A percentile compares a stretch with the other conserved stretches of the same genome.
Conservation (phyloP, 2,888 invertebrate genomes). For the Mystacides longicornis region DNA sequence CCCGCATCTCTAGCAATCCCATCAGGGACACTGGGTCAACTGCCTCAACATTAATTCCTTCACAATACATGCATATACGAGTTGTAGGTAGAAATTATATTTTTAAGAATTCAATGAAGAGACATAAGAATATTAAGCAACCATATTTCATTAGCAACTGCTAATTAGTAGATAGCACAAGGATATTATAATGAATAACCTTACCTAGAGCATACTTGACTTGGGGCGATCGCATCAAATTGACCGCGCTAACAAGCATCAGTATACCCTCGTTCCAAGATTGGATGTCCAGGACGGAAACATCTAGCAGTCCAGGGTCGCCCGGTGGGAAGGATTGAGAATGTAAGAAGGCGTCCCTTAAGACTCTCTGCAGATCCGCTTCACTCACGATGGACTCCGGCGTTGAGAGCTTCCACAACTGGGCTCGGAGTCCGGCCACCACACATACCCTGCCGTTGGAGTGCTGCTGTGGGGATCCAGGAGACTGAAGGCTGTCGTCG, state of each 20-base stretch:
- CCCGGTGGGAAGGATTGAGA: constrained; percentile 32
- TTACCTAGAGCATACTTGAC: constrained; percentile 67
- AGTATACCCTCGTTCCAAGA: constrained; percentile 56
- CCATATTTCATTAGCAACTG: too few species aligned
- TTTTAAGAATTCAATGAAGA: too few species aligned
- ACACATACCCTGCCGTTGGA: constrained; percentile 47
- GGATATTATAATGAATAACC: too few species aligned
- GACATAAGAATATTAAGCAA: too few species aligned
- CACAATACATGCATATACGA: too few species aligned
- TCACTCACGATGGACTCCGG: constrained; percentile 67
- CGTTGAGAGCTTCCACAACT: constrained; percentile 69
- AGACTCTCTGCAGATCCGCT: constrained; percentile 62
- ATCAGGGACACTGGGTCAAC: too few species aligned
- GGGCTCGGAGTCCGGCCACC: constrained; percentile 69
- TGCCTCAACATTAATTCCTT: too few species aligned
- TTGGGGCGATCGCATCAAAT: constrained; percentile 56
- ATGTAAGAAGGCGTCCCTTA: constrained; percentile 61
- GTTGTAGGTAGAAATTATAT: too few species aligned
- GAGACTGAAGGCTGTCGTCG: constrained; percentile 23
- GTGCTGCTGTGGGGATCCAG: constrained; percentile 28
- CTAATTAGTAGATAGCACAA: too few species aligned
- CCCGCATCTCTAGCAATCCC: too few species aligned
- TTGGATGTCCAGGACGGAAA: constrained; percentile 74
- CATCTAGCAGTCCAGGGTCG: constrained; percentile 57
- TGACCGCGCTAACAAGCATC: constrained; percentile 64